Percentiles rank a stretch among this genome's conserved stretches.
Conservation (phyloP, 2,888 invertebrate species). For the Nephrotoma flavescens region DNA sequence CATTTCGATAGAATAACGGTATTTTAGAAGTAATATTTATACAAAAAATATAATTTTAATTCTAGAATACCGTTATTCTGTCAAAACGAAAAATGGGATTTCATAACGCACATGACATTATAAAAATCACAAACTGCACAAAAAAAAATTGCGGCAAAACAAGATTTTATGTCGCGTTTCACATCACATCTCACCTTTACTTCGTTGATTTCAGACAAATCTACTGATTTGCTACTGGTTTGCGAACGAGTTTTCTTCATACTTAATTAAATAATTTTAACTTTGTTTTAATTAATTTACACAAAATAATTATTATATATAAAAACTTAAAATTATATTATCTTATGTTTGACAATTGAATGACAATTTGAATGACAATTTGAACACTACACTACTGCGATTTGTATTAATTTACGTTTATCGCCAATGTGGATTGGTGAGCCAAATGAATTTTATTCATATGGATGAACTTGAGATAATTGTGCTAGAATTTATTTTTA, state of each 20-base stretch:
- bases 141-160: neutral
- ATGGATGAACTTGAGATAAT: neutral
- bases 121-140: neutral
- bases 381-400: neutral
- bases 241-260: constrained; percentile 32
- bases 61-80: too few species aligned
- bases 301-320: neutral
- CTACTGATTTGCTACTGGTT: constrained; percentile 14
- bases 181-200: neutral
- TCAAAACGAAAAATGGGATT: too few species aligned
- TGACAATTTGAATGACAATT: too few species aligned
- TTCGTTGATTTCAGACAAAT: neutral
- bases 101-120: neutral
- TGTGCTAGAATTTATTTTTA: neutral
- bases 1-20: too few species aligned
- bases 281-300: neutral
- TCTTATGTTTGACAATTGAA: neutral
- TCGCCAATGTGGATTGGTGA: neutral
- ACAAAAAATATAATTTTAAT: too few species aligned
- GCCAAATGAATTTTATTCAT: neutral
- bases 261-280: neutral
- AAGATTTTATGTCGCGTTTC: neutral
- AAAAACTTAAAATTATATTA: neutral
- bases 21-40: too few species aligned
- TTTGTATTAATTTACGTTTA: neutral